Conservation (phyloP, 2,888 invertebrate species). For the Drosophila robusta region DNA sequence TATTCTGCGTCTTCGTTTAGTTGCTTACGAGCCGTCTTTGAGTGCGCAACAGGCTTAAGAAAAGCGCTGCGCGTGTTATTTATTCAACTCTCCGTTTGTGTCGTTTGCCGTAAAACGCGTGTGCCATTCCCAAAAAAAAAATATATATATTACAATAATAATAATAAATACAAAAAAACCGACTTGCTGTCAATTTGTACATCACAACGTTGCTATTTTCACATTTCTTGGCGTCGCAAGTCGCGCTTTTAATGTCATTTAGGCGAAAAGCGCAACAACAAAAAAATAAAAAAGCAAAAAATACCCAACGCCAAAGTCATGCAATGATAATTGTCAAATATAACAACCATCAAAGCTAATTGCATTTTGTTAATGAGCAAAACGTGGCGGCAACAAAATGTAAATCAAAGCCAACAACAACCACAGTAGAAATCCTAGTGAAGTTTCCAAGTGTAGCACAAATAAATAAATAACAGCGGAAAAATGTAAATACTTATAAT, state of each 20-base stretch:
- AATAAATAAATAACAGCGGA: slow-evolving; percentile 26
- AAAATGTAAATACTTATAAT: slow-evolving; percentile 60
- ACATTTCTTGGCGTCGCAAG: slow-evolving; percentile 49
- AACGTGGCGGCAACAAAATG: slow-evolving; percentile 79
- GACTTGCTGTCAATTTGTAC: slow-evolving; percentile 16
- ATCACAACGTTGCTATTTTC: slow-evolving; percentile 38
- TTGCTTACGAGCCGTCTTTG: slow-evolving; percentile 81
- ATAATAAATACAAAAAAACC: slow-evolving; percentile 15
- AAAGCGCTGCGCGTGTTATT: slow-evolving; percentile 51
- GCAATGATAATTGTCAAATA: slow-evolving; percentile 59
- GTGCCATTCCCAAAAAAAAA: slow-evolving; percentile 52
- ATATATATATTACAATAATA: slow-evolving; percentile 10
- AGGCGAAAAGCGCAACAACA: slow-evolving; percentile 36
- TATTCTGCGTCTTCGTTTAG: slow-evolving; percentile 62
- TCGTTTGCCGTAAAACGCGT: slow-evolving; percentile 61
- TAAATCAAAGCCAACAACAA: slow-evolving; percentile 54
- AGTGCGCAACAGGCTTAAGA: slow-evolving; percentile 72
- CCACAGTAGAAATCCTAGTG: slow-evolving; percentile 45
- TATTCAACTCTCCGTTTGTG: slow-evolving; percentile 34
- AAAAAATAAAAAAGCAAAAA: slow-evolving; percentile 28
- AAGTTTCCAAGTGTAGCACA: slow-evolving; percentile 44
- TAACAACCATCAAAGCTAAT: slow-evolving; percentile 51
- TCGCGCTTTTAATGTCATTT: slow-evolving; percentile 53
- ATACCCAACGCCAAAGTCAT: slow-evolving; percentile 51
- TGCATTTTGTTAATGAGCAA: slow-evolving; percentile 67